Percentiles rank a stretch among this genome's conserved stretches.
Evolutionary conservation across 2,888 invertebrate genomes (phyloP).

Genomic region (Apomyelois bistriatella): DNA sequence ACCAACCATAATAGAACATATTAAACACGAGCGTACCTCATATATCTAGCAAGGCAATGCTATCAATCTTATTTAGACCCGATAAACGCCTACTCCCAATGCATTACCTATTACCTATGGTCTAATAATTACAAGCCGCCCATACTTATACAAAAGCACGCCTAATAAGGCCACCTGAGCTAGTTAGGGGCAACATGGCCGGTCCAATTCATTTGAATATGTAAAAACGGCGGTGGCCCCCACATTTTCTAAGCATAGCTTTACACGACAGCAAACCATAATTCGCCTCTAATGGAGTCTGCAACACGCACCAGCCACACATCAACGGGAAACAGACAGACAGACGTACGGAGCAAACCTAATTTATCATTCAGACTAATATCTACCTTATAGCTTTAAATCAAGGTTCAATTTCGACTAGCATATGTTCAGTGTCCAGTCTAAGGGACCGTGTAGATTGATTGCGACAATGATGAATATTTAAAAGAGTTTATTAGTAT

Average conservation of each 20-base stretch:
- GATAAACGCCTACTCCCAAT: slow-evolving; percentile 6
- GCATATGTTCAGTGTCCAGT: slow-evolving; percentile 18
- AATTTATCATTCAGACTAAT: slow-evolving; percentile 27
- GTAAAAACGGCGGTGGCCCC: slow-evolving; percentile 57
- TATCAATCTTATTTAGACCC: slow-evolving; percentile 5
- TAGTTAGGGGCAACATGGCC: slow-evolving; percentile 25
- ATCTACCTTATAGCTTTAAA: slow-evolving; percentile 31
- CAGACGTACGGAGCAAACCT: slow-evolving; percentile 34
- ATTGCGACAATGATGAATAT: slow-evolving; percentile 1
- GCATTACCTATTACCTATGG: background rate
- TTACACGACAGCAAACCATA: slow-evolving; percentile 58
- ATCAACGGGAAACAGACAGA: slow-evolving; percentile 58
- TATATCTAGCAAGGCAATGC: background rate
- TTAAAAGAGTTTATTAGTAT: slow-evolving; percentile 5
- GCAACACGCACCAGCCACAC: slow-evolving; percentile 65
- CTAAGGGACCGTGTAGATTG: slow-evolving; percentile 31
- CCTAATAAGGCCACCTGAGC: slow-evolving; percentile 17
- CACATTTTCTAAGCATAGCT: slow-evolving; percentile 42
- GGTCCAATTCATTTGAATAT: slow-evolving; percentile 28
- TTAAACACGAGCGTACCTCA: background rate
- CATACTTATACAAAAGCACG: slow-evolving; percentile 9
- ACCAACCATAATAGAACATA: background rate
- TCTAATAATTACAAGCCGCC: slow-evolving; percentile 2
- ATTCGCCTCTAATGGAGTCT: slow-evolving; percentile 66
- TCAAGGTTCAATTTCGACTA: slow-evolving; percentile 23